Base-by-base conservation (phyloP, 2,113 vertebrate genomes). In the Sinocyclocheilus grahami region DNA sequence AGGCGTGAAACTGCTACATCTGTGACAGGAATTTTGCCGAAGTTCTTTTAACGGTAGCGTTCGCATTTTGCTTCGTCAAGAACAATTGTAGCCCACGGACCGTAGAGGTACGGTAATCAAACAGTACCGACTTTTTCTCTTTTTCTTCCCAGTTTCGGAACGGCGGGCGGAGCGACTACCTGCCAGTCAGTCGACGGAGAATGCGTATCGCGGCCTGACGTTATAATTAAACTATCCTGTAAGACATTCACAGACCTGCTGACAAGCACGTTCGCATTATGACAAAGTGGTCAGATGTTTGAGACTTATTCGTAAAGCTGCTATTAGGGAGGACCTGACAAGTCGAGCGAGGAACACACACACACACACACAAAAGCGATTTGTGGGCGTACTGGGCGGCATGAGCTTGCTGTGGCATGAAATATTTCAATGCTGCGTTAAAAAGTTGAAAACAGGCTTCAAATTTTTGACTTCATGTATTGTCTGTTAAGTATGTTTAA, bases 221-320 rank as follows among this genome's bases (percentile, higher is more conserved):
- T 95, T 93, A 89, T 95, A 96, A 96, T 97, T 96, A 96, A 96
- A 95, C 95, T 93, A 94, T 94, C 95, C 93, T 94, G 95, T 94
- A 95, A 95, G 95, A 85, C 78, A 92, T 94, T 95, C 62, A 89
- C 93, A 75, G 92, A 95, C 95, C 95, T 92, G 86, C 88, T 96
- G 96, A 96, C 95, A 96, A 93, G 91, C 95, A 93, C 93, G 93
- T 95, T 95, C 94, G 80, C 87, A 33, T 90, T 93, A 94, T 96
- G 96, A 96, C 95, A 95, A 95, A 91, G 86, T 93, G 93, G 92
- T 93, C 94, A 95, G 88, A 88, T 95, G 87, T 85, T 89, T 82
- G 83, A 81, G 95, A 93, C 95, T 94, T 95, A 93, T 96, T 92
- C 85, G 92, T 95, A 94, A 94, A 93, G 93, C 85, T 91, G 88